Evolutionary conservation across 2,113 vertebrate genomes (phyloP), one percentile per base, ranked within the genome.

Genomic region (Petaurus breviceps): DNA sequence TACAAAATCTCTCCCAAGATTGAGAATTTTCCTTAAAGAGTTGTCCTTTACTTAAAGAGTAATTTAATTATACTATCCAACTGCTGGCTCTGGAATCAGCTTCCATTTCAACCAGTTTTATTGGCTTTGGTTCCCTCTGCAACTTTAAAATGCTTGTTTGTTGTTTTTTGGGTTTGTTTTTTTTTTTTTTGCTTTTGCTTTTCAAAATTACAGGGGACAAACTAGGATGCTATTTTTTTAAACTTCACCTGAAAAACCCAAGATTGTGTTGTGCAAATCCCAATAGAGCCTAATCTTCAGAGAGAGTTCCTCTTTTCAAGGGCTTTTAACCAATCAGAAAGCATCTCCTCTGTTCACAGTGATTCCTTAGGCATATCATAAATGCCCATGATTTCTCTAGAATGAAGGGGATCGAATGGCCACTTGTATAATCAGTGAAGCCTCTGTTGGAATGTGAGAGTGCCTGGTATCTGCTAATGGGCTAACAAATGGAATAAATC

Each of bases 21-120:
- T 9, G 90, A 28, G 90, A 90, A 37, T n/a, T 4, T 96, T 95
- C 89, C 92, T 95, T 51, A 61, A 89, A 91, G 93, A 94, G 95
- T 96, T 37, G 89, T 94, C 54, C 94, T 94, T 12, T 77, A n/a
- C 68, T 77, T 77, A 77, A 77, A 77, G 37, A 77, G 68, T 77
- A 77, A 77, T 77, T 77, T 53, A 0, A n/a, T 92, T 14, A 31
- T 8, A 1, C 3, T 3, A 47, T 57, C 11, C 1, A 0, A 22
- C 28, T 52, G 90, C 92, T 93, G 1, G 10, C 92, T 96, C 94
- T 93, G 94, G 37, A 92, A n/a, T 94, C 53, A 0, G 3, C 46
- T 6, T 43, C 50, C 5, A 43, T 89, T 53, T 61, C 22, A 0
- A 0, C 25, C 0, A 8, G 46, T 7, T 6, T 77, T 91, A 3